These are phyloP conservation scores for Spisula subtruncata DNA, from an alignment of 2,888 invertebrate genomes.

Conservation along the genomic window DNA sequence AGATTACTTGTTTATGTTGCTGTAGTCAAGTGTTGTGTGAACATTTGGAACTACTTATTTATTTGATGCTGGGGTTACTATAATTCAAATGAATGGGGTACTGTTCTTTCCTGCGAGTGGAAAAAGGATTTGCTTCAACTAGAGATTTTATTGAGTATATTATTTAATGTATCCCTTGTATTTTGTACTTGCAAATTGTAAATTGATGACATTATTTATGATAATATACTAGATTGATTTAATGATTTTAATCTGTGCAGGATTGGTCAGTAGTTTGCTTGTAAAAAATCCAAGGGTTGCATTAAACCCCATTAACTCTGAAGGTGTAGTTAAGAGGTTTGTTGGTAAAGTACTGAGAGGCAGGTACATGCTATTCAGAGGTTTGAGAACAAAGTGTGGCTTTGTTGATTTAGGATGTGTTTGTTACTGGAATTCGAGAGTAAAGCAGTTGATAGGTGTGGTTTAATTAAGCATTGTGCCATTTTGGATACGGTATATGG, in stretches of 20 bases:
- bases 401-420: slow-evolving; percentile 1
- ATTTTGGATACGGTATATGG: not conserved
- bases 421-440: not conserved
- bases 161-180: slow-evolving; percentile 23
- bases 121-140: slow-evolving; percentile 1
- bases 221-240: not conserved
- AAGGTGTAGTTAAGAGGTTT: slow-evolving; percentile 55
- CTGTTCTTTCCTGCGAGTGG: not conserved
- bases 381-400: slow-evolving; percentile 26
- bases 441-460: not conserved
- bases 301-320: slow-evolving; percentile 53
- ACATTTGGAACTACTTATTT: no score
- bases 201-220: not conserved
- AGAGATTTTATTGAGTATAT: not conserved
- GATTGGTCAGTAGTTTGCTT: not conserved
- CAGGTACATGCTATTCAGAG: slow-evolving; percentile 7
- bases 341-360: slow-evolving; percentile 10
- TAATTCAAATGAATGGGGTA: no score
- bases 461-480: not conserved
- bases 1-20: no score
- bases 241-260: not conserved
- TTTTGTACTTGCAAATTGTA: not conserved
- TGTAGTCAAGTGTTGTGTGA: no score
- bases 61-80: no score
- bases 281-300: slow-evolving; percentile 23